phyloP scores from a whole-genome alignment of 2,797 vertebrate species.

The Varecia variegata region DNA sequence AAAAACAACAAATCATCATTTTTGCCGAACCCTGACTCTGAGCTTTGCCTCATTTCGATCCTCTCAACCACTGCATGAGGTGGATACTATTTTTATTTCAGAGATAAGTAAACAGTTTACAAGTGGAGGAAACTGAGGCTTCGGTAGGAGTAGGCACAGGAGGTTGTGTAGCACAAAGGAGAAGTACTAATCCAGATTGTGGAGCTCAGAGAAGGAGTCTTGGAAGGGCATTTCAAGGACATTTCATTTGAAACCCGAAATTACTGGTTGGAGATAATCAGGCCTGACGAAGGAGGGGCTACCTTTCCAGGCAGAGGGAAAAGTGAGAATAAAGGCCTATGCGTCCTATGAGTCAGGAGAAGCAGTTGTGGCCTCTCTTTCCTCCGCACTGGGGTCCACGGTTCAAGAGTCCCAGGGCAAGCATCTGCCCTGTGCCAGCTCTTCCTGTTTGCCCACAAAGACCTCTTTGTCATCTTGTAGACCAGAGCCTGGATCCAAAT shows the following conservation, averaged over 20 bases:
- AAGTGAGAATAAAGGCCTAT: not conserved
- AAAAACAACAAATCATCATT: not conserved
- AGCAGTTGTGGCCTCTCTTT: not conserved
- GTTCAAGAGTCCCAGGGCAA: not conserved
- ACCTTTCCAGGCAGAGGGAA: not conserved
- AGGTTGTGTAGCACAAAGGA: not conserved
- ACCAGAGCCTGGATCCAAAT: not conserved
- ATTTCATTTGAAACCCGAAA: not conserved
- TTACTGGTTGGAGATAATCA: not conserved
- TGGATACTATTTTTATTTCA: not conserved
- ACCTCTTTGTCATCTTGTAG: not conserved
- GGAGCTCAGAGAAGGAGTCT: not conserved
- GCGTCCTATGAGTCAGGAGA: not conserved
- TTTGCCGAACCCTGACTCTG: not conserved
- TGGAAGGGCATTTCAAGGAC: not conserved
- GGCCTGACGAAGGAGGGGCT: not conserved
- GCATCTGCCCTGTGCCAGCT: not conserved
- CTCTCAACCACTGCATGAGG: not conserved
- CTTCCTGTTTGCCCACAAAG: not conserved
- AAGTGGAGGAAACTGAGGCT: not conserved
- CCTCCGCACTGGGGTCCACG: not conserved
- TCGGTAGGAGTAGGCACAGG: not conserved
- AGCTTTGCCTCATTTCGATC: not conserved
- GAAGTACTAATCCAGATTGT: not conserved
- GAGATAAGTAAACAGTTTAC: not conserved